Percentiles rank a stretch among this genome's conserved stretches.
Conservation (phyloP, 1,140 invertebrate species). For the Pseudomyrmex dendroicus region DNA sequence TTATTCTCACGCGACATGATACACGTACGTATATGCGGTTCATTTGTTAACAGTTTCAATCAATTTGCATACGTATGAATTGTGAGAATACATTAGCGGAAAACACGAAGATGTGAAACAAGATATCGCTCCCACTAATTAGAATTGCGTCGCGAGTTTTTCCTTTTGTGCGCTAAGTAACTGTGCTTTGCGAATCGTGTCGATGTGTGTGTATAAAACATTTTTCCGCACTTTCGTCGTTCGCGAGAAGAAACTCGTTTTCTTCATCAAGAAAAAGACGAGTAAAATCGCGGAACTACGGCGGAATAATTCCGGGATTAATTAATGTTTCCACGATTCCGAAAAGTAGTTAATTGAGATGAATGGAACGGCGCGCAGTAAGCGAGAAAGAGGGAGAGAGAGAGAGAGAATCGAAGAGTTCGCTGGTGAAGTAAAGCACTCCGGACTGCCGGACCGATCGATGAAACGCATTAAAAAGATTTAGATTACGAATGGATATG, state of each 20-base stretch:
- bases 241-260: neutral
- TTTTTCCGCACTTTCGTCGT: neutral
- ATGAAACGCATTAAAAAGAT: constrained; percentile 60
- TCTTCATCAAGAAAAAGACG: neutral
- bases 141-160: neutral
- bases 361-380: constrained; percentile 10
- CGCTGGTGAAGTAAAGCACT: constrained; percentile 7
- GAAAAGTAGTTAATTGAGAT: constrained; percentile 56
- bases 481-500: constrained; percentile 43
- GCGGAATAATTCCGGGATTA: constrained; percentile 17
- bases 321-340: constrained; percentile 43
- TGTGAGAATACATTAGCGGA: neutral
- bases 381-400: neutral
- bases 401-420: constrained; percentile 39
- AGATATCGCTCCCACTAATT: constrained; percentile 11
- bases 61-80: constrained; percentile 9
- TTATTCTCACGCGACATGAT: constrained; percentile 31
- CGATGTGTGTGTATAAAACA: neutral
- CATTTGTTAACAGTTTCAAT: neutral
- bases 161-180: constrained; percentile 3
- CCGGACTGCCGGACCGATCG: constrained; percentile 11
- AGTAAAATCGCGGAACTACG: constrained; percentile 40
- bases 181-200: constrained; percentile 3
- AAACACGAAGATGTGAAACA: constrained; percentile 17
- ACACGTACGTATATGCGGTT: neutral